Evolutionary conservation across 2,797 vertebrate species (phyloP).

Genomic region (Poliocrania exsul): DNA sequence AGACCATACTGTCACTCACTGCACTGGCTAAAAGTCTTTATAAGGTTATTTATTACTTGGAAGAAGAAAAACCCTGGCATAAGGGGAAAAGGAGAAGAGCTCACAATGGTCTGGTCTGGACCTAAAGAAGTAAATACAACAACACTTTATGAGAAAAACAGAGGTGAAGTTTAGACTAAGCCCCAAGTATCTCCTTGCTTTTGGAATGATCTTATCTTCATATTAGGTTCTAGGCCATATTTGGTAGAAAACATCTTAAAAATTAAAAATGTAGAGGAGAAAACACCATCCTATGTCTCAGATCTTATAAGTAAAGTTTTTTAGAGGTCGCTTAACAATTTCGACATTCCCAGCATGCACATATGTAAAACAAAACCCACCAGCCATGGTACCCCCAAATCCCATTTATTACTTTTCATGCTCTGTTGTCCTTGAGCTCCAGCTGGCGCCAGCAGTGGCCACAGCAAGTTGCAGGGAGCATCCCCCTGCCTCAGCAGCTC

Average conservation of each 20-base stretch:
- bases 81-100: background rate
- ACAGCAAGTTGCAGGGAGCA: background rate
- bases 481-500: background rate
- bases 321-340: background rate
- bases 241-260: background rate
- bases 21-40: background rate
- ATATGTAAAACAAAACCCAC: background rate
- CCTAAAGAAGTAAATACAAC: background rate
- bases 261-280: background rate
- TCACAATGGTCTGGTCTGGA: background rate
- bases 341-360: background rate
- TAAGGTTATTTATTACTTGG: background rate
- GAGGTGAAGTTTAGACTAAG: background rate
- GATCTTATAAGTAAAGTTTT: background rate
- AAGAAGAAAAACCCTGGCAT: background rate
- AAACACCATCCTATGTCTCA: background rate
- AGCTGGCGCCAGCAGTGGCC: conserved; percentile 39
- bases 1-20: background rate
- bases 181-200: background rate
- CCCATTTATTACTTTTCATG: conserved; percentile 35
- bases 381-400: background rate
- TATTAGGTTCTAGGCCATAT: background rate
- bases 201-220: background rate
- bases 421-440: conserved; percentile 23
- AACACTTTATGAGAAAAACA: background rate